A percentile compares a stretch with the other conserved stretches of the same genome.
Conservation (phyloP, 2,888 invertebrate genomes). For the Catocala sponsa region DNA sequence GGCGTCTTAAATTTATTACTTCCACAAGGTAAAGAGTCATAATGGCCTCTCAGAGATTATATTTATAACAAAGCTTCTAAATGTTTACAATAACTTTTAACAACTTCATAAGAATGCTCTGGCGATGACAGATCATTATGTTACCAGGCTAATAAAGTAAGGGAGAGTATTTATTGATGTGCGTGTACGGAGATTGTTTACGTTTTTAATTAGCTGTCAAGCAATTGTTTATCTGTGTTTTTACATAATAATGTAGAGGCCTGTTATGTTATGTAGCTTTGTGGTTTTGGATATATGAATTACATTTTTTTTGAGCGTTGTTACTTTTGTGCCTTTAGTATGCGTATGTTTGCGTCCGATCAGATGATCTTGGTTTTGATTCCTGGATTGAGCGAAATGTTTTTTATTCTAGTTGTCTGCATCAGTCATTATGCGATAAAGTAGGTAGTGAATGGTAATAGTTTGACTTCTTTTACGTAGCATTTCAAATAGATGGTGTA, state of each 20-base stretch:
- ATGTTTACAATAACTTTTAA: slow-evolving; percentile 28
- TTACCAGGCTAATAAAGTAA: slow-evolving; percentile 18
- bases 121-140: slow-evolving; percentile 31
- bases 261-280: neutral
- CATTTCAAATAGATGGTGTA: too few species aligned
- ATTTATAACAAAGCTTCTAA: slow-evolving; percentile 5
- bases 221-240: neutral
- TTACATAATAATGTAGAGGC: neutral
- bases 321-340: too few species aligned
- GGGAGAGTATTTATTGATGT: slow-evolving; percentile 21
- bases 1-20: slow-evolving; percentile 1
- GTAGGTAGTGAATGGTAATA: too few species aligned
- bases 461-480: too few species aligned
- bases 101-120: slow-evolving; percentile 25
- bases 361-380: too few species aligned
- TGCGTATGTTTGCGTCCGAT: too few species aligned
- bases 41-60: slow-evolving; percentile 3
- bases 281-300: neutral
- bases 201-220: neutral
- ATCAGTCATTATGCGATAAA: too few species aligned
- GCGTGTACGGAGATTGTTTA: neutral
- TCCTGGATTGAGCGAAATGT: too few species aligned
- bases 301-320: neutral
- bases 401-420: too few species aligned
- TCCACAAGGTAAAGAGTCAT: neutral